Conservation (phyloP, 1,140 invertebrate genomes). For the Mycetomoellerius zeteki region DNA sequence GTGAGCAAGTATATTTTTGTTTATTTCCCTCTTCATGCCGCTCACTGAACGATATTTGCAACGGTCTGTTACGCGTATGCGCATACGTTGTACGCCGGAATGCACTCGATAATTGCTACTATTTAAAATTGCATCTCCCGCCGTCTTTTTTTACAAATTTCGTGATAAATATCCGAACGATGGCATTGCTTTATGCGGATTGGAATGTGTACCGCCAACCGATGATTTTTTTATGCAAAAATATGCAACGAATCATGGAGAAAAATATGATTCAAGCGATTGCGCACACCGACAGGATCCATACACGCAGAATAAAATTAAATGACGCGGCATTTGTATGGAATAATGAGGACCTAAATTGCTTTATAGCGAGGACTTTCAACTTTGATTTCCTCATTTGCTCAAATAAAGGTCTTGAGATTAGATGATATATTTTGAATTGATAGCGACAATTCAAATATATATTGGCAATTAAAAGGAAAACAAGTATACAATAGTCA, state of each 20-base stretch:
- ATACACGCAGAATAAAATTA: conserved; percentile 41
- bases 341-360: conserved; percentile 21
- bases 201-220: conserved; percentile 44
- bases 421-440: neutral
- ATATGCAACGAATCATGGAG: conserved; percentile 60
- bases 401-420: conserved; percentile 10
- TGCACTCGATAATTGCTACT: conserved; percentile 63
- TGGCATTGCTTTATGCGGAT: conserved; percentile 57
- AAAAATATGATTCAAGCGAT: conserved; percentile 48
- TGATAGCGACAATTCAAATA: neutral
- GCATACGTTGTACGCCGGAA: conserved; percentile 49
- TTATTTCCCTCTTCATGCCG: conserved; percentile 30
- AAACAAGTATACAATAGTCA: neutral
- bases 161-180: conserved; percentile 54
- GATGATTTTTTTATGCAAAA: conserved; percentile 63
- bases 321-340: conserved; percentile 19
- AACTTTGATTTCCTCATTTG: conserved; percentile 26
- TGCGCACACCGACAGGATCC: conserved; percentile 3
- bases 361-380: neutral
- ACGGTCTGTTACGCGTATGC: conserved; percentile 50
- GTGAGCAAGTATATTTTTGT: conserved; percentile 38
- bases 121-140: conserved; percentile 60
- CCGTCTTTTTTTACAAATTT: conserved; percentile 54
- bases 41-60: conserved; percentile 51
- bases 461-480: neutral